Conservation (phyloP, 2,888 invertebrate species). For the Heptascelio sp. region DNA sequence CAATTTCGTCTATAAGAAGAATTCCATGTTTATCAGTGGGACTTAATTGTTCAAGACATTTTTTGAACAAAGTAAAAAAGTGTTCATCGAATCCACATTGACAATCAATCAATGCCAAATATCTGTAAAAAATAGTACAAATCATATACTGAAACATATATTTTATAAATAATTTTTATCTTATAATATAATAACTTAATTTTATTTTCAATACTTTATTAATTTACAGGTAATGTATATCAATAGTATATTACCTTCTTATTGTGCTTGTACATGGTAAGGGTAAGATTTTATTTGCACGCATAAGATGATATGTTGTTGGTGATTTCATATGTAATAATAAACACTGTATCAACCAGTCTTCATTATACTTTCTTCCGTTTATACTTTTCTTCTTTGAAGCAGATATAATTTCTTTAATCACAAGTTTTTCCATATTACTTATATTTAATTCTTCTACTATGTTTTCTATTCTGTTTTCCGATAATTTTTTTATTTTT, state of each 20-base stretch:
- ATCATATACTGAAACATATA: too few relatives aligned
- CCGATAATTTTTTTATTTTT: too few relatives aligned
- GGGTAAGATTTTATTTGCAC: conserved; percentile 35
- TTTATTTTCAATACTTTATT: too few relatives aligned
- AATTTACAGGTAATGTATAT: too few relatives aligned
- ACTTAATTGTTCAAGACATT: conserved; percentile 11
- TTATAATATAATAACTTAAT: too few relatives aligned
- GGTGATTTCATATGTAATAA: conserved; percentile 46
- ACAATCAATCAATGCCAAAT: conserved; percentile 30
- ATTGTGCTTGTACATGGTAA: conserved; percentile 25
- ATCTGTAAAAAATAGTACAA: conserved; percentile 32
- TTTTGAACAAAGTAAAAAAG: conserved; percentile 34
- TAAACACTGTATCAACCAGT: conserved; percentile 41
- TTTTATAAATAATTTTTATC: neutral
- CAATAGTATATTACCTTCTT: too few relatives aligned
- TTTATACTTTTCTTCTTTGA: conserved; percentile 34
- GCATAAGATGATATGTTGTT: conserved; percentile 30
- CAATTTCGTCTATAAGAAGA: conserved; percentile 31
- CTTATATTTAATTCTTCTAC: too few relatives aligned
- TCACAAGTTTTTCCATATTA: too few relatives aligned
- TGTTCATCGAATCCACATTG: conserved; percentile 34
- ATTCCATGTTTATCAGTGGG: conserved; percentile 32
- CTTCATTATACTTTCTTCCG: conserved; percentile 28
- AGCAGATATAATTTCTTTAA: conserved; percentile 21
- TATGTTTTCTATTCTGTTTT: too few relatives aligned